Evolutionary conservation across 2,113 vertebrate genomes (phyloP).

Genomic region (Tamias sibiricus): DNA sequence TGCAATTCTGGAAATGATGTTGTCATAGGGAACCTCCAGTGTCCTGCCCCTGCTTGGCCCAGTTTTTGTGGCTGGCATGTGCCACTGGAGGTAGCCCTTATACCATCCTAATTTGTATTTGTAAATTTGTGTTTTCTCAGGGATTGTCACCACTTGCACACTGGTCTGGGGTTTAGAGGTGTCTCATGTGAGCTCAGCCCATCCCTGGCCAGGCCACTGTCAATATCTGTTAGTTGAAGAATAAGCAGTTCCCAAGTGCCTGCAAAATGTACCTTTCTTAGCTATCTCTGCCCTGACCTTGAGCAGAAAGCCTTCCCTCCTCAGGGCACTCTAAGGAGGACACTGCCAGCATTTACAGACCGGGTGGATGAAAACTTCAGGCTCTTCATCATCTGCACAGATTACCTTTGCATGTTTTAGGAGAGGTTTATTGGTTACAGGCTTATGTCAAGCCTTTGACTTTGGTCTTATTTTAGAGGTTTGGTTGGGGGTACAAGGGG

Average conservation of each 20-base stretch:
- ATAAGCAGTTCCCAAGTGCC: not conserved
- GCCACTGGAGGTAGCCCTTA: not conserved
- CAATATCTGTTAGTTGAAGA: not conserved
- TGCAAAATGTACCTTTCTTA: not conserved
- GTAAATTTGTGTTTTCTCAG: not conserved
- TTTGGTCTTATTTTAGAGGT: conserved; percentile 76
- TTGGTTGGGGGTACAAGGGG: conserved; percentile 13
- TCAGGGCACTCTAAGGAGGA: accelerated
- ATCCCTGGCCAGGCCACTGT: not conserved
- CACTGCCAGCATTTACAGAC: conserved; percentile 67
- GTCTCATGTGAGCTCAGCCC: not conserved
- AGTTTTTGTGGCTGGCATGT: not conserved
- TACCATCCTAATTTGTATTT: not conserved
- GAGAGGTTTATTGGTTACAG: conserved; percentile 69
- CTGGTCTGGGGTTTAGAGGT: not conserved
- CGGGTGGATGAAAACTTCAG: conserved; percentile 46
- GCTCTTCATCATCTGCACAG: conserved; percentile 75
- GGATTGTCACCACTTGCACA: accelerated
- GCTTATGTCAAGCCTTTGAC: conserved; percentile 78
- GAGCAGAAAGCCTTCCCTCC: not conserved
- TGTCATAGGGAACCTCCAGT: not conserved
- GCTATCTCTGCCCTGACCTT: not conserved
- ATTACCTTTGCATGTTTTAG: conserved; percentile 71
- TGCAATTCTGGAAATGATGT: conserved; percentile 4
- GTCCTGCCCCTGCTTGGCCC: not conserved